Evolutionary conservation across 2,888 invertebrate genomes (phyloP).

Genomic region (Polylopha cassiicola): DNA sequence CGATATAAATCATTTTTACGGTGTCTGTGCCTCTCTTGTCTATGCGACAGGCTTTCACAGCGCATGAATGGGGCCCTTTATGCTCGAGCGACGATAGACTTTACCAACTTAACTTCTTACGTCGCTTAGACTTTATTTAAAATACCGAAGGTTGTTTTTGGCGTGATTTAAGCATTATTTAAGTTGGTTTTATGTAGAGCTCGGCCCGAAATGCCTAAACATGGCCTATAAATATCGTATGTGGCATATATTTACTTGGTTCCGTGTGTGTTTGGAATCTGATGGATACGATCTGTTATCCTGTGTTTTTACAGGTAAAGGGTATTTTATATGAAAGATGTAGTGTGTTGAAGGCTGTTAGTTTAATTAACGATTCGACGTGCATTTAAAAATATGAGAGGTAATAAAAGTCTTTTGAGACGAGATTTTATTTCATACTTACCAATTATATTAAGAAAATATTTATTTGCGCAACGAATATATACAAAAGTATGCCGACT

Average conservation of each 20-base stretch:
- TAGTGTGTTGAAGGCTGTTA: slow-evolving; percentile 16
- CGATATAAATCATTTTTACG: slow-evolving; percentile 72
- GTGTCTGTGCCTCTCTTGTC: slow-evolving; percentile 54
- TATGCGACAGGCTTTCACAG: slow-evolving; percentile 67
- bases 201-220: slow-evolving; percentile 59
- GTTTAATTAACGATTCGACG: too few species aligned
- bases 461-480: too few species aligned
- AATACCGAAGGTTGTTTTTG: slow-evolving; percentile 32
- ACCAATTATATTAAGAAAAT: too few species aligned
- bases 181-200: slow-evolving; percentile 32
- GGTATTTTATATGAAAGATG: slow-evolving; percentile 12
- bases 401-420: too few species aligned
- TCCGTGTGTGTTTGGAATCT: slow-evolving; percentile 35
- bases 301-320: slow-evolving; percentile 3
- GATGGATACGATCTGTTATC: slow-evolving; percentile 25
- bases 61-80: slow-evolving; percentile 63
- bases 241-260: slow-evolving; percentile 41
- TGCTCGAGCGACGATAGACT: slow-evolving; percentile 48
- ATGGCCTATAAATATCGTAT: slow-evolving; percentile 63
- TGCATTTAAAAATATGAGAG: too few species aligned
- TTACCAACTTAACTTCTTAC: slow-evolving; percentile 26
- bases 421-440: too few species aligned
- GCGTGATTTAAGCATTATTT: slow-evolving; percentile 12
- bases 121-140: slow-evolving; percentile 23
- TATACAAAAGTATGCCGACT: too few species aligned